phyloP scores from a whole-genome alignment of 2,797 vertebrate genomes.

The Diplodus sargus region DNA sequence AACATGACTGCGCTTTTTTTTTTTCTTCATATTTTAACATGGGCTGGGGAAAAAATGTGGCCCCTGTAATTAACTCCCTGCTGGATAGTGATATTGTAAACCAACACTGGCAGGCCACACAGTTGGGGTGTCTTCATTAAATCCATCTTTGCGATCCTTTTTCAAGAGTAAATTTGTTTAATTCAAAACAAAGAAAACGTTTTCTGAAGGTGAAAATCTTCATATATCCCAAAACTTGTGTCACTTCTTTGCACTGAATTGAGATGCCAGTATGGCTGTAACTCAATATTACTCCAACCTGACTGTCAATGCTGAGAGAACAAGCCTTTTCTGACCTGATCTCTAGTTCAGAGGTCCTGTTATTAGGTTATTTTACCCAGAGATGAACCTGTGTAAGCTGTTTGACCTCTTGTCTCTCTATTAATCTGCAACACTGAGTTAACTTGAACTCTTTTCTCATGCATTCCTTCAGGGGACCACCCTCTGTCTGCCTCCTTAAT shows the following conservation, averaged over 20 bases:
- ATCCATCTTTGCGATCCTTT: background rate
- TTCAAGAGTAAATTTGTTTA: background rate
- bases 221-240: background rate
- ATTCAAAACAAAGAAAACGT: background rate
- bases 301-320: background rate
- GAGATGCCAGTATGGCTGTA: background rate
- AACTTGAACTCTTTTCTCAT: background rate
- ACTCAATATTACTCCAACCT: background rate
- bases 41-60: background rate
- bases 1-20: conserved; percentile 16
- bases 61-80: conserved; percentile 15
- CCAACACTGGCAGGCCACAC: background rate
- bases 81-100: conserved; percentile 3
- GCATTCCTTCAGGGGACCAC: background rate
- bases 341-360: background rate
- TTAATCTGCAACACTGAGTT: background rate
- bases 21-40: background rate
- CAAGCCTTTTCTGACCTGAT: background rate
- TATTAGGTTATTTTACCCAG: background rate
- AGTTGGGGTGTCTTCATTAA: background rate
- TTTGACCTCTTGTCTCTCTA: background rate
- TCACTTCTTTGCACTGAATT: too few species aligned
- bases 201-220: background rate
- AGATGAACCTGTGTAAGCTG: background rate
- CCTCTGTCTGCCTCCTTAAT: background rate